Conservation (phyloP, 2,888 invertebrate species). For the Pedicia rivosa region DNA sequence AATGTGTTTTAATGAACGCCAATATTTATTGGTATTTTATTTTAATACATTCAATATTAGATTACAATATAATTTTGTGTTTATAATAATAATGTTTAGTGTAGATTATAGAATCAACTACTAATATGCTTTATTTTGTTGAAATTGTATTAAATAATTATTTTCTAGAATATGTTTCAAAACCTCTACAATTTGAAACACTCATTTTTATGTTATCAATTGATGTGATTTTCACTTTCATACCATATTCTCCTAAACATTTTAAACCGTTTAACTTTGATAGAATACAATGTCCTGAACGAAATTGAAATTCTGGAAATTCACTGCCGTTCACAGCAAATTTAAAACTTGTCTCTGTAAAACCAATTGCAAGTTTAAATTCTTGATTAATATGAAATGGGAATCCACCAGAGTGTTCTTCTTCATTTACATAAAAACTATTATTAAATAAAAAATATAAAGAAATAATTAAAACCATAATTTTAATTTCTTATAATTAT, state of each 20-base stretch:
- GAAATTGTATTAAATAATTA: too few species aligned
- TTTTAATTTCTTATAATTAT: too few species aligned
- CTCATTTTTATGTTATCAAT: conserved; percentile 28
- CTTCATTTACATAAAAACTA: too few species aligned
- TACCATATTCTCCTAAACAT: conserved; percentile 21
- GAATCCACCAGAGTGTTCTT: conserved; percentile 28
- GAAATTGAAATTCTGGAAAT: conserved; percentile 24
- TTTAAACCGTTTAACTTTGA: conserved; percentile 27
- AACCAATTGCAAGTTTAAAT: conserved; percentile 27
- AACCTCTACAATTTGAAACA: conserved; percentile 23
- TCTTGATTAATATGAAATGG: conserved; percentile 29
- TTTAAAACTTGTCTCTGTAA: conserved; percentile 25
- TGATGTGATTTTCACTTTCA: conserved; percentile 25
- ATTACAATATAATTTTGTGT: too few species aligned
- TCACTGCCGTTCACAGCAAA: conserved; percentile 28
- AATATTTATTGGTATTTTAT: too few species aligned
- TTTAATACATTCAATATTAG: too few species aligned
- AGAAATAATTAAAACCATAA: too few species aligned
- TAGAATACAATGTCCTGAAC: conserved; percentile 20
- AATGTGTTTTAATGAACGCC: too few species aligned
- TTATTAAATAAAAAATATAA: too few species aligned
- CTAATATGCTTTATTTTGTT: too few species aligned
- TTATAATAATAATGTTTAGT: too few species aligned
- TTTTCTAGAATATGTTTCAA: conserved; percentile 28
- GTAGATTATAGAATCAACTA: too few species aligned